phyloP scores from a whole-genome alignment of 2,888 invertebrate genomes.

The Meteorus colon region DNA sequence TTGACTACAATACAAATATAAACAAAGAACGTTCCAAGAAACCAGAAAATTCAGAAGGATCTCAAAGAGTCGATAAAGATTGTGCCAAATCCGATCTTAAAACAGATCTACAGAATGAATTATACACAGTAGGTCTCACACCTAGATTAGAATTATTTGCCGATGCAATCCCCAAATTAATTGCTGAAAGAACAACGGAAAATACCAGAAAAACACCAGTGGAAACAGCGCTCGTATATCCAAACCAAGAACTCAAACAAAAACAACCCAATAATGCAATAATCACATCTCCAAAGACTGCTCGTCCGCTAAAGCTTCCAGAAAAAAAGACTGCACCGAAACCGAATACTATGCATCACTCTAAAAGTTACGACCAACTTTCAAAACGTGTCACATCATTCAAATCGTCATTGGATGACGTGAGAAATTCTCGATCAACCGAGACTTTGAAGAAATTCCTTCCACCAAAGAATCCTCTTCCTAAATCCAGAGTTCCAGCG shows the following conservation, averaged over 20 bases:
- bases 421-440: constrained; percentile 48
- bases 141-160: constrained; percentile 69
- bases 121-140: constrained; percentile 67
- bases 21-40: constrained; percentile 44
- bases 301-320: constrained; percentile 25
- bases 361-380: constrained; percentile 67
- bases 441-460: constrained; percentile 53
- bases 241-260: constrained; percentile 43
- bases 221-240: constrained; percentile 23
- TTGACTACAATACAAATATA: constrained; percentile 55
- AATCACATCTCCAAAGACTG: constrained; percentile 5
- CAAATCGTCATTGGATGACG: constrained; percentile 57
- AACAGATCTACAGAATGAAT: constrained; percentile 62
- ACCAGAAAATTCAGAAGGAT: constrained; percentile 46
- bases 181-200: constrained; percentile 66
- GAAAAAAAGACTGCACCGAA: constrained; percentile 42
- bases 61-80: constrained; percentile 35
- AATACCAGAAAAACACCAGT: constrained; percentile 46
- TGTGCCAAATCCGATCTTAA: constrained; percentile 46
- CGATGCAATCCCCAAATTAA: constrained; percentile 68
- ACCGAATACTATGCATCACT: constrained; percentile 56
- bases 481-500: constrained; percentile 52
- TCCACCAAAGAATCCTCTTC: constrained; percentile 33
- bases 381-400: constrained; percentile 55
- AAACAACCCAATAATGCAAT: constrained; percentile 1